Evolutionary conservation across 2,113 vertebrate genomes (phyloP).

Genomic region (Stomatorhinus ivindoensis): DNA sequence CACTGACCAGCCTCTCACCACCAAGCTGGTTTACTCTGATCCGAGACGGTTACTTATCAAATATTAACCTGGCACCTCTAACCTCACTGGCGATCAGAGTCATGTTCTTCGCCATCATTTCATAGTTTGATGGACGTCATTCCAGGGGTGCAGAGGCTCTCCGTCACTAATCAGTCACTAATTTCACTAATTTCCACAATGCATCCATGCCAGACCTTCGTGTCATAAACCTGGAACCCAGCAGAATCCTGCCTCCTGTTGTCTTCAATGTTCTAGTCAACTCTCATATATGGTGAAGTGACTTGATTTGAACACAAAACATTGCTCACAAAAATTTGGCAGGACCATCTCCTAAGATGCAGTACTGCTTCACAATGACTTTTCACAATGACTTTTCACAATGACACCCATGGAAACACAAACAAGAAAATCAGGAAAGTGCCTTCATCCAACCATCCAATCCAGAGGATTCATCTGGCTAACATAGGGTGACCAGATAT

Average conservation of each 20-base stretch:
- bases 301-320: not conserved
- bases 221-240: not conserved
- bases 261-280: not conserved
- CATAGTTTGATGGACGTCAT: not conserved
- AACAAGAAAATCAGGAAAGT: not conserved
- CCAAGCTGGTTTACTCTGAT: not conserved
- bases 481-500: too few relatives aligned
- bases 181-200: not conserved
- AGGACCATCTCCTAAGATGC: not conserved
- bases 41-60: not conserved
- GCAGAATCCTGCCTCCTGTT: not conserved
- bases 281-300: not conserved
- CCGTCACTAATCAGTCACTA: too few relatives aligned
- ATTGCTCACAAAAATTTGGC: not conserved
- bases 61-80: not conserved
- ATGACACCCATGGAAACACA: not conserved
- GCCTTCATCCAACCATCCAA: not conserved
- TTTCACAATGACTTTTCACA: not conserved
- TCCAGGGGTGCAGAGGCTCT: not conserved
- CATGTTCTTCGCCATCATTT: not conserved
- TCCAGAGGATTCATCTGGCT: not conserved
- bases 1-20: not conserved
- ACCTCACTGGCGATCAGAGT: not conserved
- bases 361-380: not conserved
- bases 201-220: not conserved